Base-by-base conservation (phyloP, 2,797 vertebrate species). In the Siniperca undulata region DNA sequence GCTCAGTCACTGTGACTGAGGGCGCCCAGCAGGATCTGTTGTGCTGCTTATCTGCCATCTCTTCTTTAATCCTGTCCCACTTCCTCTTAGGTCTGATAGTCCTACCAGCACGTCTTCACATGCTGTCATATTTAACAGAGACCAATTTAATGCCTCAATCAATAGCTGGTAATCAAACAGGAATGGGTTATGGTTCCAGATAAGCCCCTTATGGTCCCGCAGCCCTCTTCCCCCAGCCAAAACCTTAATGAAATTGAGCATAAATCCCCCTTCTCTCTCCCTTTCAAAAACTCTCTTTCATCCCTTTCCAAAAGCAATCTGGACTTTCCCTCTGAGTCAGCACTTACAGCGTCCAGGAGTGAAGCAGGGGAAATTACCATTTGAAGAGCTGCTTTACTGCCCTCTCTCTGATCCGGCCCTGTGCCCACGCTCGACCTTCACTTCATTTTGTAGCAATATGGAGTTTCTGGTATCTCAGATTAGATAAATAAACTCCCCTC, bases 241-340 rank as follows among this genome's bases (percentile, higher is more conserved):
- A 90, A 89, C 85, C 77, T 20, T 90, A 89, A 93, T 93, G 89
- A 90, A 91, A 92, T 90, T 80, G 85, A 88, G 84, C 70, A 91
- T 86, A 91, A 92, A 89, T 87, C 79, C 84, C 64, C 3, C 38
- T 12, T 53, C 82, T 58, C 53, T 19, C 44, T n/a, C 80, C 36
- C 58, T 65, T 77, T 22, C 58, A 70, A 56, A 88, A 83, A 82
- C 72, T 83, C 84, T 72, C 74, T 81, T 88, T 92, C 87, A 93
- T 93, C 84, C 83, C 59, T 70, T 85, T 90, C 86, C 88, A 89
- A 92, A 93, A 93, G 87, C 89, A 93, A 93, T 91, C 89, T 91
- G 81, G 82, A 92, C 89, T 91, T 86, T 90, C 53, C 87, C 85
- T 87, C 84, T 84, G 91, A 93, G 83, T 94, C 93, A 93, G 93